Base-by-base conservation (phyloP, 2,113 vertebrate genomes). In the Sialia sialis region DNA sequence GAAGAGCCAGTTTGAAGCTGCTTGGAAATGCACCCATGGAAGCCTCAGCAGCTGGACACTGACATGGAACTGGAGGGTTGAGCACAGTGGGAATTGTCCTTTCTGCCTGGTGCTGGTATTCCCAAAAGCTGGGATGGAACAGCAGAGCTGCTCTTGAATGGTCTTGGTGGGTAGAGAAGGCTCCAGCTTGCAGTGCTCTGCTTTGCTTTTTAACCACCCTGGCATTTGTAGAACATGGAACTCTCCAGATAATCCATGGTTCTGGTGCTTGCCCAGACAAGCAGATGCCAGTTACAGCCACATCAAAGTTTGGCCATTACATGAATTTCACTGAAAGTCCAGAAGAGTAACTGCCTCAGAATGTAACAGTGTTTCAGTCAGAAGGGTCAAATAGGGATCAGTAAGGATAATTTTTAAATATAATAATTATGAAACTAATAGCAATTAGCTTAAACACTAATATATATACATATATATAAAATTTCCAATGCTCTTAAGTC, bases 361-460 rank as follows among this genome's bases (percentile, higher is more conserved):
- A 18, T 64, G 9, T 17, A 9, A 13, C 75, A 63, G 36, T 84
- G 13, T 56, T 55, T 55, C 63, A 88, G 87, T 82, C 60, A 85
- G 66, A 58, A 97, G 80, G 78, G 90, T 91, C 80, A 68, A 46
- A 90, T 73, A 49, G 9, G 20, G 36, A 88, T 62, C 85, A 82
- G 44, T 34, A 67, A 91, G 89, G 91, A 51, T 36, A 26, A 88
- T 87, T 93, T 77, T 84, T 9, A 56, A 72, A 79, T 72, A 76
- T 82, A 87, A 87, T 92, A 59, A 60, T 70, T 51, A 87, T 77
- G 85, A 79, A 94, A 72, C 84, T 81, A 87, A 94, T 95, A 81
- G 70, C 77, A 86, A 38, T 21, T 75, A 51, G 67, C 20, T 80
- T 58, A 69, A 94, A 79, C 76, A 88, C 84, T 73, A 64, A 78